Evolutionary conservation across 2,113 vertebrate species (phyloP), one percentile per base, ranked within the genome.

Genomic region (Saccopteryx leptura): DNA sequence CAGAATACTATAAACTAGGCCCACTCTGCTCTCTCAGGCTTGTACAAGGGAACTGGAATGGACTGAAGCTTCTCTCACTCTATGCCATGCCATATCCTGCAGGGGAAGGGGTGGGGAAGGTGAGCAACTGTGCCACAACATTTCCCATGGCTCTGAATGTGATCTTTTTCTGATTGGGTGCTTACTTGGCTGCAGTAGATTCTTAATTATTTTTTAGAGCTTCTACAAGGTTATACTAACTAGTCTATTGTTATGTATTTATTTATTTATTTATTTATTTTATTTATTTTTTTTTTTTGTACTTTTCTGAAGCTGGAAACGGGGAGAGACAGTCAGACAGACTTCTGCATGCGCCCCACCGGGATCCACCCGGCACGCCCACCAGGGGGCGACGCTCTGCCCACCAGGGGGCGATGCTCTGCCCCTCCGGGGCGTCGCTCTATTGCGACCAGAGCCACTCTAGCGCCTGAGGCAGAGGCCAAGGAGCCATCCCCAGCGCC

Each of bases 61-160:
- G 9, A 13, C 5, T 23, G n/a, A 9, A 71, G 23, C 23, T 87
- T 31, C 28, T 31, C 21, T 87, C 46, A 87, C 46, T 2, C 13
- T 0, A 26, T 14, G 2, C 50, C 26, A 10, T 56, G 18, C 3
- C 39, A 39, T 39, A 39, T 3, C 19, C 21, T 82, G 28, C 14
- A 14, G 24, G n/a, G 18, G 18, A 60, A 1, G 8, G 4, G 24
- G 6, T 12, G n/a, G 31, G 18, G 8, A 75, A 10, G 0, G 15
- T 1, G 46, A 83, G 26, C 1, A 69, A 82, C 88, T 61, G 2
- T 60, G 4, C 4, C 2, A 1, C 24, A 24, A 26, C 26, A 63
- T 76, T 17, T 76, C 17, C 5, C 54, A 56, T 21, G 11, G 15
- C 21, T 46, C 24, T n/a, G 24, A 54, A 50, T 10, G 26, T 56